phyloP scores from a whole-genome alignment of 2,888 invertebrate species.

The Allolobophora icterica region DNA sequence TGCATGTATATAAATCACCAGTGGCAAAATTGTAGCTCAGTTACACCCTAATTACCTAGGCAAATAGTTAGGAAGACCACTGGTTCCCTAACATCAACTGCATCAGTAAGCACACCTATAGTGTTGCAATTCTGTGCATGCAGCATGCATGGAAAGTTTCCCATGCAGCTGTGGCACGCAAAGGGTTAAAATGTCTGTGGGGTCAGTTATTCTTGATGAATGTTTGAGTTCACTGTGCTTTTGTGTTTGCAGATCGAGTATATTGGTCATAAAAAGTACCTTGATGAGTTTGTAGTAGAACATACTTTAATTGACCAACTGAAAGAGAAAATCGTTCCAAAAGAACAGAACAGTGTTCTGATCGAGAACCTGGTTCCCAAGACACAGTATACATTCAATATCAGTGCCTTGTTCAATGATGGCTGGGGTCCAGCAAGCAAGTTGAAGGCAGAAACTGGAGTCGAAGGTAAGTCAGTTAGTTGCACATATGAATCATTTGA shows the following conservation, averaged over 20 bases:
- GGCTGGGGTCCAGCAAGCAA: slow-evolving; percentile 53
- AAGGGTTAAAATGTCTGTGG: background rate
- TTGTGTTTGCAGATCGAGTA: slow-evolving; percentile 53
- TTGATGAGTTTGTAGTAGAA: slow-evolving; percentile 51
- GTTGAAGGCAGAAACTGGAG: slow-evolving; percentile 55
- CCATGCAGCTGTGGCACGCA: too few relatives aligned
- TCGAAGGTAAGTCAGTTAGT: slow-evolving; percentile 44
- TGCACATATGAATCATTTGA: background rate
- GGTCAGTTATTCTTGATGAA: background rate
- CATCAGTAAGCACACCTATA: too few relatives aligned
- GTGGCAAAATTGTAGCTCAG: too few relatives aligned
- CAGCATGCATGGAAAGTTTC: too few relatives aligned
- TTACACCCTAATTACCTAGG: too few relatives aligned
- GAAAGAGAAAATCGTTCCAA: slow-evolving; percentile 49
- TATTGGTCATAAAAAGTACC: slow-evolving; percentile 56
- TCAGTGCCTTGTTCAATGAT: slow-evolving; percentile 58
- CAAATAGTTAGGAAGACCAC: too few relatives aligned
- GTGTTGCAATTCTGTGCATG: too few relatives aligned
- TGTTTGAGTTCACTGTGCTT: background rate
- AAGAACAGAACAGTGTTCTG: slow-evolving; percentile 51
- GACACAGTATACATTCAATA: slow-evolving; percentile 61
- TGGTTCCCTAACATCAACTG: too few relatives aligned
- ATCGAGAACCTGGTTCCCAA: slow-evolving; percentile 58
- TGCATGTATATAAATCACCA: too few relatives aligned
- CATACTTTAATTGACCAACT: slow-evolving; percentile 48